Percentiles rank a stretch among this genome's conserved stretches.
Conservation (phyloP, 2,113 vertebrate genomes). For the Willisornis vidua region DNA sequence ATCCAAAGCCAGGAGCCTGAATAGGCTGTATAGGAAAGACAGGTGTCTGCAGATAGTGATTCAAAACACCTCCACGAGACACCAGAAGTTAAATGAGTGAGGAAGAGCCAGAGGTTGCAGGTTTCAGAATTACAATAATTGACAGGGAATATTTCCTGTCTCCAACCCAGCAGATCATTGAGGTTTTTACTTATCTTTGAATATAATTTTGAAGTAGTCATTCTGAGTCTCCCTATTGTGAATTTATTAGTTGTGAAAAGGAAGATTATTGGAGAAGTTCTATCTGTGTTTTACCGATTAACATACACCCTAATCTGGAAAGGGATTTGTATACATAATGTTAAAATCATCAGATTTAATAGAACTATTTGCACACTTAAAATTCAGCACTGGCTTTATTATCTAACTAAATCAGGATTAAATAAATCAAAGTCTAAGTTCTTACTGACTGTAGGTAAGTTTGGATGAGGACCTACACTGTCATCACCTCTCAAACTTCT, state of each 20-base stretch:
- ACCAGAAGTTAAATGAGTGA: neutral
- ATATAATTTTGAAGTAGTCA: neutral
- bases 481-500: neutral
- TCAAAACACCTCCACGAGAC: neutral
- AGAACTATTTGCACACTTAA: slow-evolving; percentile 9
- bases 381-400: slow-evolving; percentile 50
- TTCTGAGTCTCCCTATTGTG: neutral
- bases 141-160: neutral
- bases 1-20: neutral
- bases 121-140: neutral
- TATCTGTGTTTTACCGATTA: neutral
- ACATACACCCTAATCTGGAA: neutral
- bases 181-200: neutral
- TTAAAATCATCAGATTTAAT: neutral
- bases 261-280: neutral
- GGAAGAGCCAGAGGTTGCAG: neutral
- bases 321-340: slow-evolving; percentile 52
- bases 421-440: slow-evolving; percentile 17
- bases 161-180: neutral
- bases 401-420: slow-evolving; percentile 46
- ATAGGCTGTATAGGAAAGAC: neutral
- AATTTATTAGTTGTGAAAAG: slow-evolving; percentile 14
- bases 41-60: neutral
- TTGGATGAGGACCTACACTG: neutral
- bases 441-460: slow-evolving; percentile 16